Evolutionary conservation across 2,797 vertebrate species (phyloP).

Genomic region (Microchirus variegatus): DNA sequence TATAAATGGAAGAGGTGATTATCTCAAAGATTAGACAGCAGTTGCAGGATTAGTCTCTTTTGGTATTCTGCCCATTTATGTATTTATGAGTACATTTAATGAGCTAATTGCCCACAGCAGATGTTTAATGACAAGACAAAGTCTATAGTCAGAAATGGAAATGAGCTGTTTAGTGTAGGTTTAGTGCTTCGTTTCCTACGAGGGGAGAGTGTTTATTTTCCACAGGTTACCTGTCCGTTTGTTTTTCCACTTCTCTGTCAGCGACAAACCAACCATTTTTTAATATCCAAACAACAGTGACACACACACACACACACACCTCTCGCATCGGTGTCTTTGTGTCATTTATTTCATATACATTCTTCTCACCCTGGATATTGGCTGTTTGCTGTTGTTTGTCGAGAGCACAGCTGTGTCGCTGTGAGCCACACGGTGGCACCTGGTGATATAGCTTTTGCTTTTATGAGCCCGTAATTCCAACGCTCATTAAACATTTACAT

Average conservation of each 20-base stretch:
- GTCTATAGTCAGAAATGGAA: not conserved
- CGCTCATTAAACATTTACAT: constrained; percentile 66
- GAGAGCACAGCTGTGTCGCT: constrained; percentile 31
- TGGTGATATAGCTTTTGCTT: constrained; percentile 40
- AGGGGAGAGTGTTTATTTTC: constrained; percentile 45
- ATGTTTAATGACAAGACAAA: not conserved
- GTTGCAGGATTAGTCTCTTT: not conserved
- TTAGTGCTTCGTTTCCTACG: constrained; percentile 21
- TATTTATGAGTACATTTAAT: not conserved
- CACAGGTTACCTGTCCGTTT: constrained; percentile 29
- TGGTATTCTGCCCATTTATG: not conserved
- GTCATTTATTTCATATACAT: constrained; percentile 10
- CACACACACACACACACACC: not conserved
- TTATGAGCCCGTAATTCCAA: constrained; percentile 44
- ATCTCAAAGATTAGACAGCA: not conserved
- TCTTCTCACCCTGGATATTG: not conserved
- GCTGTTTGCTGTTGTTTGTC: constrained; percentile 32
- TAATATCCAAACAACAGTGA: not conserved
- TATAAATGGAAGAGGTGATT: not conserved
- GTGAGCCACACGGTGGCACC: constrained; percentile 12
- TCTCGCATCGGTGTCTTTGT: too few species aligned
- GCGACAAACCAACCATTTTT: not conserved
- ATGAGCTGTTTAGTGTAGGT: not conserved
- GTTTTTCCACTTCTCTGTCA: constrained; percentile 46
- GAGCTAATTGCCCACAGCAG: not conserved